Conservation (phyloP, 30 jellyfish, hydroid and myxozoan genomes). For the Chironex yamaguchii region DNA sequence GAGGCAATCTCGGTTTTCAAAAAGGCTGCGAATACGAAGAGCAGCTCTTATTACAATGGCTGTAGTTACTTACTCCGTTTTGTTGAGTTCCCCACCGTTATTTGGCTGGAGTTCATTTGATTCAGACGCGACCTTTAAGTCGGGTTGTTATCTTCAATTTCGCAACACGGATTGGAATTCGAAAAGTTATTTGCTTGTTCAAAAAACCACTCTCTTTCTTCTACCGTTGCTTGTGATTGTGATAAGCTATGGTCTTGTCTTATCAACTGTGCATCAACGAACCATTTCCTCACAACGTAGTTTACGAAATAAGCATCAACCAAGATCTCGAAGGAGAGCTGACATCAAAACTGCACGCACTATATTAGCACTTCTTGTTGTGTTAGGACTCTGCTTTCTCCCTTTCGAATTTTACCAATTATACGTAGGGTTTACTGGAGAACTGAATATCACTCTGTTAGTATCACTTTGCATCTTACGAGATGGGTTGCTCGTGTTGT, state of each 20-base stretch:
- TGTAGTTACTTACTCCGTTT: neutral
- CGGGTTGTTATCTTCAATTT: neutral
- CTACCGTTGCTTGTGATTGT: neutral
- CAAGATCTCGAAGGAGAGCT: neutral
- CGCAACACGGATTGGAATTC: neutral
- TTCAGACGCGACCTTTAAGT: neutral
- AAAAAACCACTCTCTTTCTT: neutral
- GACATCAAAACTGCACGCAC: neutral
- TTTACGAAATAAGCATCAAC: neutral
- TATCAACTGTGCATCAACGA: neutral
- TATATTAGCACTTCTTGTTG: neutral
- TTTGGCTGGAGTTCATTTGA: neutral
- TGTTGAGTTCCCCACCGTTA: neutral
- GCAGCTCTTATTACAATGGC: neutral
- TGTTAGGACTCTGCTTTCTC: neutral
- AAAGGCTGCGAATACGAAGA: neutral
- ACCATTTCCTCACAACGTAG: neutral
- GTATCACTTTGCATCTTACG: neutral
- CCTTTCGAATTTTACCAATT: neutral
- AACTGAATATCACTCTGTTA: neutral
- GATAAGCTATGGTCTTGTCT: neutral
- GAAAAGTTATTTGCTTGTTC: neutral
- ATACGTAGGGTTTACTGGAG: neutral
- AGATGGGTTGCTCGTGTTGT: neutral
- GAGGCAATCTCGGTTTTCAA: neutral